Evolutionary conservation across 2,113 vertebrate species (phyloP).

Genomic region (Pteronura brasiliensis): DNA sequence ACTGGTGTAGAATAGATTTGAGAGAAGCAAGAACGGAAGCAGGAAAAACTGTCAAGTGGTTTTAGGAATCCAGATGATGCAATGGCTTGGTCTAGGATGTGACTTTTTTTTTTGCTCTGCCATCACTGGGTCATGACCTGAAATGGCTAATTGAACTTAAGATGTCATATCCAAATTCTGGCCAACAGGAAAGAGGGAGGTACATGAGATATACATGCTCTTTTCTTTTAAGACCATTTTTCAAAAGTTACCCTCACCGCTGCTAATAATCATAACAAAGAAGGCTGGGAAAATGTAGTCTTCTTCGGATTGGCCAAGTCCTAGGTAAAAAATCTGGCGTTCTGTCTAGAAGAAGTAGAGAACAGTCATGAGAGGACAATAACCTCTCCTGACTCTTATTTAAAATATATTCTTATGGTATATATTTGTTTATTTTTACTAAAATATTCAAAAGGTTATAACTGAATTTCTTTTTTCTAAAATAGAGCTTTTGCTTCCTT

Average conservation of each 20-base stretch:
- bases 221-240: background rate
- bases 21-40: background rate
- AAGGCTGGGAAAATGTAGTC: background rate
- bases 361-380: background rate
- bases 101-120: background rate
- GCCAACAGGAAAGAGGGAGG: background rate
- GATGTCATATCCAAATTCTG: background rate
- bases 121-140: background rate
- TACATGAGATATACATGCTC: background rate
- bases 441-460: background rate
- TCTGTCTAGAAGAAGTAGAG: background rate
- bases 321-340: background rate
- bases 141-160: background rate
- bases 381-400: background rate
- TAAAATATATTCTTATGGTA: background rate
- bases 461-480: conserved; percentile 1
- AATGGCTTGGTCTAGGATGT: background rate
- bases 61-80: background rate
- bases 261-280: background rate
- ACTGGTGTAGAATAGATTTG: background rate
- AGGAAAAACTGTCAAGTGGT: background rate
- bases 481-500: background rate
- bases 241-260: background rate
- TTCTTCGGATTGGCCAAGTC: background rate
- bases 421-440: background rate